These are phyloP conservation scores for Mesoclemmys tuberculata DNA, from an alignment of 2,113 vertebrate species.

Conservation along the genomic window DNA sequence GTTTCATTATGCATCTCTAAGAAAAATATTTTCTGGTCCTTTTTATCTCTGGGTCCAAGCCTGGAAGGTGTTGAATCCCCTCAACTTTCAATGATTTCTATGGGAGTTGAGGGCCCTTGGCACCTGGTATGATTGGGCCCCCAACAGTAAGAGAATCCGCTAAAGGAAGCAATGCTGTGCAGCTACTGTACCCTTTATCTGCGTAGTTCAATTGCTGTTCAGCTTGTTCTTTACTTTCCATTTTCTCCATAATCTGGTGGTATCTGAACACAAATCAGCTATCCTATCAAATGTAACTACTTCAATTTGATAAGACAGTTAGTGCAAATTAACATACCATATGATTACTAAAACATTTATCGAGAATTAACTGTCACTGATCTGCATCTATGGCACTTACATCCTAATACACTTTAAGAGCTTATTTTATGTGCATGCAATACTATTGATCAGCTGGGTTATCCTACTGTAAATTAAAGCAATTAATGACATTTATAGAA, in stretches of 20 bases:
- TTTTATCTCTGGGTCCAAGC: background rate
- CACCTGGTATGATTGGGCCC: background rate
- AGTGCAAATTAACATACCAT: background rate
- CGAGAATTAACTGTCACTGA: background rate
- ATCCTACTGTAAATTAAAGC: background rate
- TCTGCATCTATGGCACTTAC: background rate
- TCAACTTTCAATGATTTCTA: background rate
- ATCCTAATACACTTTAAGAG: background rate
- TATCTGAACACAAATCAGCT: background rate
- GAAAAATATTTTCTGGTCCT: background rate
- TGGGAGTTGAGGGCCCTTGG: background rate
- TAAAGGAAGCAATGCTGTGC: rapidly evolving
- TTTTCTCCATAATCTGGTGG: background rate
- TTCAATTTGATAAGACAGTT: background rate
- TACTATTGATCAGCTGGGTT: background rate
- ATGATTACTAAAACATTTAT: background rate
- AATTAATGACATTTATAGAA: background rate
- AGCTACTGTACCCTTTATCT: background rate
- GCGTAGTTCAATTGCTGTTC: background rate
- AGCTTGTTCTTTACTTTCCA: background rate
- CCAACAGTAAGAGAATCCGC: rapidly evolving
- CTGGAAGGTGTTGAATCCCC: background rate
- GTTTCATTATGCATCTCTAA: rapidly evolving
- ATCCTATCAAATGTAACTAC: background rate
- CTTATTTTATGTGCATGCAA: background rate